Evolutionary conservation across 2,797 vertebrate genomes (phyloP).

Genomic region (Hydrolagus colliei): DNA sequence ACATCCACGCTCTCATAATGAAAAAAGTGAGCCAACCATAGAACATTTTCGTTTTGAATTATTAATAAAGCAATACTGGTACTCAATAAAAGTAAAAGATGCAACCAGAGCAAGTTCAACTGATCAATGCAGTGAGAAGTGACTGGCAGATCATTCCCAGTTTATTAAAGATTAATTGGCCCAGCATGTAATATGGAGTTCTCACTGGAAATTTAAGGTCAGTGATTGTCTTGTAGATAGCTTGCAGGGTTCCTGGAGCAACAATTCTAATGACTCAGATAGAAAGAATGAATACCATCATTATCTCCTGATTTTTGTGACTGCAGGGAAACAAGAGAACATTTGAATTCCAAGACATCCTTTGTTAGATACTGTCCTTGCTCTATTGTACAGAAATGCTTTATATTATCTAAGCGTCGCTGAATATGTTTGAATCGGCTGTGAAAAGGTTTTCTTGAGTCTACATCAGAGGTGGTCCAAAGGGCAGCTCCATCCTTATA

Average conservation of each 20-base stretch:
- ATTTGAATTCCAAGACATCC: background rate
- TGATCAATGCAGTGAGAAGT: background rate
- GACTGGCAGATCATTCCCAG: background rate
- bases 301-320: background rate
- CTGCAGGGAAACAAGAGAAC: background rate
- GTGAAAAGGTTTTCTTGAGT: background rate
- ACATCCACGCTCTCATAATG: background rate
- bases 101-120: background rate
- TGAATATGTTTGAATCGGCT: background rate
- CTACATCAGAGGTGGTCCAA: background rate
- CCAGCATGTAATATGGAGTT: background rate
- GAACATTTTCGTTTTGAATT: background rate
- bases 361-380: background rate
- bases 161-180: conserved; percentile 12
- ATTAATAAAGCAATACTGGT: background rate
- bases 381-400: background rate
- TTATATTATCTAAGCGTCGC: background rate
- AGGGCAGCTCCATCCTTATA: background rate
- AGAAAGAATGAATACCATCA: background rate
- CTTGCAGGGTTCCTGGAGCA: background rate
- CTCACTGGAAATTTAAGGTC: background rate
- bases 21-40: background rate
- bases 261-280: background rate
- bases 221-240: background rate
- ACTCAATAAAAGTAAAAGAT: background rate